Evolutionary conservation across 2,888 invertebrate genomes (phyloP).

Genomic region (Dryobotodes eremita): DNA sequence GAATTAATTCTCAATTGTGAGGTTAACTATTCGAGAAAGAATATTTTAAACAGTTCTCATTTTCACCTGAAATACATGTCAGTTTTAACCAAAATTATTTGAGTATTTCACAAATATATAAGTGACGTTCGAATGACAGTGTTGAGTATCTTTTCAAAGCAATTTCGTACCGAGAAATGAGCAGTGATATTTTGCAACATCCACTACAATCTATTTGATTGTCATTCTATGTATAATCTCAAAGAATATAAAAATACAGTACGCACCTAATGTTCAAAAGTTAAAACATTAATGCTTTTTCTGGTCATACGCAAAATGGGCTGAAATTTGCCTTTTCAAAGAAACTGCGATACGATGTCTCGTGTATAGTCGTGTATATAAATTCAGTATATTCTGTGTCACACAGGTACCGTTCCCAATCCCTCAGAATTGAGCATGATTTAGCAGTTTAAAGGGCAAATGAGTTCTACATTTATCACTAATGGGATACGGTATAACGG

Average conservation of each 20-base stretch:
- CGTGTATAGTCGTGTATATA: not conserved
- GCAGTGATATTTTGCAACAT: constrained; percentile 2
- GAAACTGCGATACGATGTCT: not conserved
- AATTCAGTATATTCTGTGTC: constrained; percentile 26
- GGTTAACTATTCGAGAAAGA: not conserved
- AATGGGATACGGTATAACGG: constrained; percentile 55
- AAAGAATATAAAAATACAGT: not conserved
- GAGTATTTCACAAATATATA: not conserved
- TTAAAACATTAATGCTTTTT: not conserved
- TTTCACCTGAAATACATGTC: not conserved
- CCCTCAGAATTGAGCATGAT: constrained; percentile 54
- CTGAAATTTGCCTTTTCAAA: constrained; percentile 3
- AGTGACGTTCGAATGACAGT: not conserved
- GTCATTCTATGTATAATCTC: not conserved
- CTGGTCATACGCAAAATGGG: not conserved
- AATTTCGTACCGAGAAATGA: constrained; percentile 18
- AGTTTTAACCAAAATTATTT: not conserved
- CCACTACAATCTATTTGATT: not conserved
- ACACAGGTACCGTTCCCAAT: constrained; percentile 37
- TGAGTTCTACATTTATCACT: constrained; percentile 59
- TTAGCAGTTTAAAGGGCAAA: constrained; percentile 66
- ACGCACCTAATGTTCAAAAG: not conserved
- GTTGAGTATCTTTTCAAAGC: not conserved
- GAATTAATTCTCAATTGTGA: too few relatives aligned
- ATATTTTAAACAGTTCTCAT: not conserved